Evolutionary conservation across 1,140 invertebrate genomes (phyloP), one percentile per base, ranked within the genome.

Genomic region (Drosophila mayri): DNA sequence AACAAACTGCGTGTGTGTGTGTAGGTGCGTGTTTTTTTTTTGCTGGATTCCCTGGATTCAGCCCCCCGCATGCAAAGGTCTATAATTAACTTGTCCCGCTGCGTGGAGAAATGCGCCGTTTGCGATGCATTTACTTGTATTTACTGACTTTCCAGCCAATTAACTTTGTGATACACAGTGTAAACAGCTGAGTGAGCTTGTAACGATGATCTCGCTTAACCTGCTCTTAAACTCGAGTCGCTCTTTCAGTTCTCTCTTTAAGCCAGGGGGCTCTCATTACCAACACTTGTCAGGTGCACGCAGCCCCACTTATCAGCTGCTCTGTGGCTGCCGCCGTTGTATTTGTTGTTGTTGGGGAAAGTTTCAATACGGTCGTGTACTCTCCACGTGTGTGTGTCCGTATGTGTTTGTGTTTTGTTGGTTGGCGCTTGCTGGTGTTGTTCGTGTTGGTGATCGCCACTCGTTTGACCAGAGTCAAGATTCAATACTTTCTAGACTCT

Each of bases 401-500:
- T 25, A n/a, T 58, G 54, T 61, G 49, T 44, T 22, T 32, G 54
- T 64, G 55, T 64, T 37, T 47, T 78, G 66, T 66, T 54, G 50
- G 52, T 22, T 54, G 18, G 50, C 32, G 32, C 50, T 22, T 35
- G 49, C 1, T 16, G 7, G 50, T 30, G 16, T 30, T 49, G 57
- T 1, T 16, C 11, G 50, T 50, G n/a, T 50, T 50, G 57, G 71
- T 52, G 65, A 82, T 73, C 65, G 44, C 58, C 76, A 88, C 76
- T 88, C 50, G 85, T 84, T 90, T 88, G 84, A 90, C 84, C 84
- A 88, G 77, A 60, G 67, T 60, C 82, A 66, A 84, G 72, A 88
- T 78, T 85, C 54, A 90, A 81, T 90, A 90, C 85, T 90, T 90
- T 90, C 86, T 90, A 90, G 86, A 86, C 85, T 75, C 58, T 72